These are phyloP conservation scores for Dicrostonyx torquatus DNA, from an alignment of 2,797 vertebrate species.

Conservation along the genomic window DNA sequence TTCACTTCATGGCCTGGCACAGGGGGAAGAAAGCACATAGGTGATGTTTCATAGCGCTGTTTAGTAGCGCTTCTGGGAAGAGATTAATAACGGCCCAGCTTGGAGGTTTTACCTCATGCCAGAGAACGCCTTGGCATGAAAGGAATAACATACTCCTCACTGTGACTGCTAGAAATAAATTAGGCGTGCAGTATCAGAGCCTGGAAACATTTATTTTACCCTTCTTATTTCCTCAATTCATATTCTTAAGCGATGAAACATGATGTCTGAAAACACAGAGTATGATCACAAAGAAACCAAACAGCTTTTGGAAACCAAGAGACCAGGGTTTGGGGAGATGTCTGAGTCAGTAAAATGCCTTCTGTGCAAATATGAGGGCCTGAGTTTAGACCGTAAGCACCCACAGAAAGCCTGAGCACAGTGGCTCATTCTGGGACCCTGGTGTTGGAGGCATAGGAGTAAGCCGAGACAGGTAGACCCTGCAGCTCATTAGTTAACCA, in stretches of 20 bases:
- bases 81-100: slow-evolving; percentile 47
- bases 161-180: slow-evolving; percentile 61
- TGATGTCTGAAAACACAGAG: neutral
- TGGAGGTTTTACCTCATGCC: slow-evolving; percentile 46
- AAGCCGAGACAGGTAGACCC: neutral
- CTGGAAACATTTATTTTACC: neutral
- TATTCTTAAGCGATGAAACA: neutral
- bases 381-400: neutral
- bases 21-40: neutral
- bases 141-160: neutral
- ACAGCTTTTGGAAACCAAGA: neutral
- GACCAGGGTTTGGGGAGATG: neutral
- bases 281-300: neutral
- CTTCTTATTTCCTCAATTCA: neutral
- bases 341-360: neutral
- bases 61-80: neutral
- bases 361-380: neutral
- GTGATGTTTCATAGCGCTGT: neutral
- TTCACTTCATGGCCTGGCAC: slow-evolving; percentile 34
- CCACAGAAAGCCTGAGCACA: neutral
- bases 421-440: neutral
- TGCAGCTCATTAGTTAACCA: neutral
- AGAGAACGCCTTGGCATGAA: slow-evolving; percentile 47
- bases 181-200: neutral
- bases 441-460: neutral